A percentile compares a stretch with the other conserved stretches of the same genome.
These are phyloP conservation scores for Xylota segnis DNA, from an alignment of 2,888 invertebrate species.

Conservation along the genomic window DNA sequence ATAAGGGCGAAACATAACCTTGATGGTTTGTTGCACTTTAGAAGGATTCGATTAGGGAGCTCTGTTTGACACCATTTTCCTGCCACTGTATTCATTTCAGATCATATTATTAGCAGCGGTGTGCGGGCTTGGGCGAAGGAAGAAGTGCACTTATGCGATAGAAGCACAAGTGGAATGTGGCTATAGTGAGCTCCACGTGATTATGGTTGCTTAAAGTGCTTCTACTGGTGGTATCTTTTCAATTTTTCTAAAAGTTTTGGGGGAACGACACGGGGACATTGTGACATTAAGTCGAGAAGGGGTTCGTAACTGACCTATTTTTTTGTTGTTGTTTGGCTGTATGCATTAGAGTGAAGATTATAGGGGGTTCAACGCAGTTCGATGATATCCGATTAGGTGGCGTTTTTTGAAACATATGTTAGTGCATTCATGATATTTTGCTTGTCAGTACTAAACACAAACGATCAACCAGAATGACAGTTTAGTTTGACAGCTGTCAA, in stretches of 20 bases:
- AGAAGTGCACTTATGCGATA: conserved; percentile 38
- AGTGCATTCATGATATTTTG: too few relatives aligned
- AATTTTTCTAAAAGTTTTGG: background rate
- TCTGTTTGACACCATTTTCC: conserved; percentile 57
- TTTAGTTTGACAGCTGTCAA: too few relatives aligned
- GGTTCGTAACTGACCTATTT: background rate
- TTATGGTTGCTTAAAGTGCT: conserved; percentile 45
- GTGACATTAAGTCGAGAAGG: background rate
- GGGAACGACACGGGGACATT: background rate
- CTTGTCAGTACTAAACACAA: too few relatives aligned
- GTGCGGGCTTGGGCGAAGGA: background rate
- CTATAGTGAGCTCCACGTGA: conserved; percentile 35
- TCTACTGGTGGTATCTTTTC: background rate
- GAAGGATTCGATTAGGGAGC: conserved; percentile 67
- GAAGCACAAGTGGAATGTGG: conserved; percentile 31
- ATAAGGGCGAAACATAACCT: conserved; percentile 69
- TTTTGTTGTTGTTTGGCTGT: background rate
- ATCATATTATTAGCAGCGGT: background rate
- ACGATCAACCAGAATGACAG: too few relatives aligned
- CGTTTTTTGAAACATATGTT: too few relatives aligned
- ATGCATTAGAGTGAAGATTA: too few relatives aligned
- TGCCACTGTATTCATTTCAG: conserved; percentile 21
- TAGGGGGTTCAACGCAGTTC: too few relatives aligned
- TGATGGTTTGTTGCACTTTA: conserved; percentile 71
- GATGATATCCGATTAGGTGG: too few relatives aligned